Conservation (phyloP, 1,140 invertebrate genomes). For the Drosophila ficusphila region DNA sequence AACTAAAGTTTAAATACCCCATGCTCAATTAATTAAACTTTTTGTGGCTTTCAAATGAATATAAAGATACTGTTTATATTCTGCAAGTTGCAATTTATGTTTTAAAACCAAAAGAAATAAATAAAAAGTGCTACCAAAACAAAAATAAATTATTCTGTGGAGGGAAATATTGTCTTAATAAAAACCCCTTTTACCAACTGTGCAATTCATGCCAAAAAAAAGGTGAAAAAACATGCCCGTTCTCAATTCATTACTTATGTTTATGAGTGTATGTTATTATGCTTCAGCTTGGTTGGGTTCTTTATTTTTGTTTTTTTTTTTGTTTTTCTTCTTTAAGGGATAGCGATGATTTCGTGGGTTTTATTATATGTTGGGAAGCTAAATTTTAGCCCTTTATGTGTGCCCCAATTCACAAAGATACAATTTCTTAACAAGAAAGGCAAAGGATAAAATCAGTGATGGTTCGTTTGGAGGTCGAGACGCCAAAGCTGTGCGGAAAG, state of each 20-base stretch:
- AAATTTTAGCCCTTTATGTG: constrained; percentile 12
- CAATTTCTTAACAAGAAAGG: constrained; percentile 1
- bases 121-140: too few relatives aligned
- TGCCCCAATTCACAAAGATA: constrained; percentile 13
- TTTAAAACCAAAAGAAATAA: too few relatives aligned
- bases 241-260: background rate
- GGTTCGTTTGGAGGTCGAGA: constrained; percentile 9
- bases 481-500: constrained; percentile 45
- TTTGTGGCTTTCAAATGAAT: too few relatives aligned
- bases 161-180: too few relatives aligned
- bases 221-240: background rate
- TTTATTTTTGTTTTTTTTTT: background rate
- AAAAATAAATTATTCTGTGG: too few relatives aligned
- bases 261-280: constrained; percentile 1
- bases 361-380: constrained; percentile 3
- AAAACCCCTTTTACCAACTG: background rate
- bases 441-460: background rate
- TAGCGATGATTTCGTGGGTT: constrained; percentile 1
- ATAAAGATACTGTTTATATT: too few relatives aligned
- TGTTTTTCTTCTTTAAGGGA: background rate
- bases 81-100: too few relatives aligned
- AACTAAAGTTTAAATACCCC: background rate
- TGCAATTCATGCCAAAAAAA: background rate
- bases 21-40: too few relatives aligned
- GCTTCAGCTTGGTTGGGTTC: background rate